Base-by-base conservation (phyloP, 2,797 vertebrate genomes). In the Pangasius mekongensis region DNA sequence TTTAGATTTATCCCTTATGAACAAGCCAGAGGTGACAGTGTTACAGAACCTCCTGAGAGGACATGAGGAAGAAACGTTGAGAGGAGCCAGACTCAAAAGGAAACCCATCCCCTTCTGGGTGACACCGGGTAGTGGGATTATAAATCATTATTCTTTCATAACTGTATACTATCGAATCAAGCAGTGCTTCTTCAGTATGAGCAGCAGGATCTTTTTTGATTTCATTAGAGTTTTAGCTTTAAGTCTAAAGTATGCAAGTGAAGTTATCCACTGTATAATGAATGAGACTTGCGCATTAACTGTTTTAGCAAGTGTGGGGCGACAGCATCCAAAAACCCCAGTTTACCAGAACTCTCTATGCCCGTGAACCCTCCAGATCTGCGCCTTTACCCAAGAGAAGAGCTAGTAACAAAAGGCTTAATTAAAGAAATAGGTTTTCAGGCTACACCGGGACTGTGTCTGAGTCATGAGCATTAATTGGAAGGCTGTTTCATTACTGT, bases 401-500 rank as follows among this genome's bases (percentile, higher is more conserved):
- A 18, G 18, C 67, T 71, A 39, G 11, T 74, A 74, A 78, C 22
- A 62, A 82, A 27, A 24, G 33, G 56, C 2, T 27, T 62, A 62
- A 82, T 83, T 64, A 83, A 83, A 64, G 2, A 83, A 62, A 16
- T 8, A n/a, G 20, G 3, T 58, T 60, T 81, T 81, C 78, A 33
- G 24, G 11, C 56, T 39, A 64, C 14, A 3, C 80, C 24, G 52
- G 52, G 30, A 39, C 11, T 27, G 30, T 39, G 78, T 43, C 30
- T 7, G 54, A 24, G 20, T 60, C 54, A 3, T 24, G 14, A 36
- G 52, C 77, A 56, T 78, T 78, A 80, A 80, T 22, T 80, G 30
- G 33, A 36, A 36, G 30, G 33, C 30, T 82, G 54, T 60, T 82
- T 58, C 20, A 60, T 58, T 43, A 43, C 33, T 43, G 22, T 82